phyloP scores from a whole-genome alignment of 2,888 invertebrate genomes.

The Pardosa pseudoannulata region DNA sequence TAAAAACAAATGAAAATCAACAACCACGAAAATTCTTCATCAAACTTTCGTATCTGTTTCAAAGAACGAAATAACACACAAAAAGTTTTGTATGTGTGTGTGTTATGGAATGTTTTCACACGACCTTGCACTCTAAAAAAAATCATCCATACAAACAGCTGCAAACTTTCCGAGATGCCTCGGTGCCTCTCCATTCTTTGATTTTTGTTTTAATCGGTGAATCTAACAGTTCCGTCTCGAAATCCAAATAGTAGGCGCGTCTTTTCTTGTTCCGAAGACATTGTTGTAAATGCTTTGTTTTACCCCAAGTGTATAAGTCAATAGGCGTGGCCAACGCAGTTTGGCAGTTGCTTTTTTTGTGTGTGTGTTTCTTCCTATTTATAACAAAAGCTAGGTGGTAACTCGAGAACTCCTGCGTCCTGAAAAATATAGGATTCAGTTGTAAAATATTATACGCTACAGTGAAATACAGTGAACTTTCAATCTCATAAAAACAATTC shows the following conservation, averaged over 20 bases:
- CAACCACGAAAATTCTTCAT: no score
- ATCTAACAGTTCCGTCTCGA: no score
- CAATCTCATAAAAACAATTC: no score
- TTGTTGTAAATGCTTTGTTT: neutral
- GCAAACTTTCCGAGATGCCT: neutral
- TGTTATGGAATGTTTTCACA: neutral
- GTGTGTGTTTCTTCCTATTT: slow-evolving; percentile 5
- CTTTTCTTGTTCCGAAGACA: neutral
- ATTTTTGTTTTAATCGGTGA: no score
- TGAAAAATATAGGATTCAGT: slow-evolving; percentile 11
- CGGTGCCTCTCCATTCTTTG: neutral
- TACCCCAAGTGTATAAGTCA: neutral
- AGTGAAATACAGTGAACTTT: no score
- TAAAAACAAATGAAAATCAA: no score
- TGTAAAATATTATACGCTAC: no score
- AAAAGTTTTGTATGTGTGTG: neutral
- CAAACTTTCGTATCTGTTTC: no score
- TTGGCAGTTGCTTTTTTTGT: neutral
- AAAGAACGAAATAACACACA: no score
- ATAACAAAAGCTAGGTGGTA: slow-evolving; percentile 21
- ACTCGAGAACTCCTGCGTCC: slow-evolving; percentile 41
- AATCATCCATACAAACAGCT: neutral
- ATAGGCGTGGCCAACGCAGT: neutral
- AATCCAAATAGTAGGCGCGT: neutral
- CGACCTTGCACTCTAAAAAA: neutral